Conservation (phyloP, 2,113 vertebrate genomes). For the Lamprotornis superbus region DNA sequence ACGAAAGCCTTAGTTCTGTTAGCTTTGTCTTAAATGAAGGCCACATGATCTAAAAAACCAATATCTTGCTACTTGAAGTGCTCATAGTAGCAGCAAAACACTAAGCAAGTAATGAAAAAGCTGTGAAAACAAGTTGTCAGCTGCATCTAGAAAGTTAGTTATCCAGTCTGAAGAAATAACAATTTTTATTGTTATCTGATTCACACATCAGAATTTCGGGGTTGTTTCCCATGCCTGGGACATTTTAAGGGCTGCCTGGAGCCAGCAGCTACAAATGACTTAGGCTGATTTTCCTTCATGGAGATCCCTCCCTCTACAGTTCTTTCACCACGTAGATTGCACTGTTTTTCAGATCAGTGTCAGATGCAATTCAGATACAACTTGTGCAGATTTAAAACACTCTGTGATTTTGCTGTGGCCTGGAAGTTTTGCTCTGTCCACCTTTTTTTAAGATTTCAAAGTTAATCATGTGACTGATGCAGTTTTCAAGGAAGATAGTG, state of each 20-base stretch:
- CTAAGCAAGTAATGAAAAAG: neutral
- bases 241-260: neutral
- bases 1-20: neutral
- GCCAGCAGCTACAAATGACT: neutral
- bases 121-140: constrained; percentile 43
- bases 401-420: neutral
- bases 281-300: neutral
- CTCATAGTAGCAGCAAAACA: neutral
- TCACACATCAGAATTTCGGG: constrained; percentile 11
- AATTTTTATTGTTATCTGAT: constrained; percentile 6
- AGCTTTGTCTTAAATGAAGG: neutral
- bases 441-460: neutral
- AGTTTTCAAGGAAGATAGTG: neutral
- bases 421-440: neutral
- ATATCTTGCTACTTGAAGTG: neutral
- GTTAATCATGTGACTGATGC: neutral
- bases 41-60: neutral
- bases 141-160: constrained; percentile 32
- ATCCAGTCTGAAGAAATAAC: neutral
- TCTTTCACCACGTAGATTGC: neutral
- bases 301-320: neutral
- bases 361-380: neutral
- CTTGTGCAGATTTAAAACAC: neutral
- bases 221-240: neutral
- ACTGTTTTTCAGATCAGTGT: neutral